Base-by-base conservation (phyloP, 1,140 invertebrate species). In the Telenomus remus region DNA sequence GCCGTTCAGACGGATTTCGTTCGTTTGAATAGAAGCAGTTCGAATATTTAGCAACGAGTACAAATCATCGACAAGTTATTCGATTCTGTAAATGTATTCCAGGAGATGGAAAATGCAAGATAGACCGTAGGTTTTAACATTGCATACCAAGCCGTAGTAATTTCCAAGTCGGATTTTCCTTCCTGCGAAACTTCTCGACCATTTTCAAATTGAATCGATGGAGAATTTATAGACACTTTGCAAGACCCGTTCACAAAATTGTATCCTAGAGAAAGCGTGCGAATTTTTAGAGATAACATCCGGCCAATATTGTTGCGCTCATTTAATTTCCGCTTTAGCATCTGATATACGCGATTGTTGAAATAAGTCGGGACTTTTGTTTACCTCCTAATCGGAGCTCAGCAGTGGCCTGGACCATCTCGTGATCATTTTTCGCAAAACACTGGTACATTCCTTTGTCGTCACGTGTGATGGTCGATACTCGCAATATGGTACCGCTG, bases 371-470 rank as follows among this genome's bases (percentile, higher is more conserved):
- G n/a, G n/a, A 13, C 3, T 7, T 44, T 12, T 35, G 0, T 16
- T 16, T 89, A 96, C 95, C 94, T 77, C 96, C 95, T 69, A 97
- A 91, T 72, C 93, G 90, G 7, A 97, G 89, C 82, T 96, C 94
- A 0, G 95, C 92, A 9, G 92, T 93, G 0, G 94, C 94, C 82
- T 96, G 94, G 14, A 93, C 93, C 88, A 96, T 94, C 81, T 96
- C 94, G 84, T 92, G 94, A 63, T 95, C 93, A 78, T 96, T 95
- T 73, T 91, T 92, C 2, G 94, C 95, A 70, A 96, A 93, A 84
- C 96, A 98, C 77, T 96, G 95, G 87, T 96, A 98, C 90, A 96
- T 93, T 3, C 95, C 95, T 65, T 93, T 90, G 84, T 96, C 95
- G 50, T 94, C 91, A 70, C 92, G 92, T 16, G 92, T 91, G 11